A percentile compares a stretch with the other conserved stretches of the same genome.
phyloP scores from a whole-genome alignment of 2,113 vertebrate genomes.

The Verasper variegatus region DNA sequence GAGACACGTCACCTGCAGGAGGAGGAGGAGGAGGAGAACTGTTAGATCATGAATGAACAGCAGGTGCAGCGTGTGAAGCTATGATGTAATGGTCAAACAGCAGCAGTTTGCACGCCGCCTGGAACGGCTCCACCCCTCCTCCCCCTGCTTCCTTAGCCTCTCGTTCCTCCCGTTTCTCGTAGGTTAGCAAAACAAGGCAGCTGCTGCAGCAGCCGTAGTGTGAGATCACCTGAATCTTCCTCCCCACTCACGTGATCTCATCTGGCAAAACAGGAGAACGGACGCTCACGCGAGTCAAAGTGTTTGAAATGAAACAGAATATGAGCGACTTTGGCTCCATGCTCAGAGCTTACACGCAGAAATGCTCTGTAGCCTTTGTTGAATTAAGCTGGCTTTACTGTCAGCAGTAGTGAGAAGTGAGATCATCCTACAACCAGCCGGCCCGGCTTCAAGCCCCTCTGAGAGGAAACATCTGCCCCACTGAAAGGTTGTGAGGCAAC shows the following conservation, averaged over 20 bases:
- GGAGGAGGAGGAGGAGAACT: conserved; percentile 44
- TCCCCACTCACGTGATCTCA: neutral
- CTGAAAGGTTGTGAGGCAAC: conserved; percentile 57
- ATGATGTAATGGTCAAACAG: conserved; percentile 82
- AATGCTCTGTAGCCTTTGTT: conserved; percentile 39
- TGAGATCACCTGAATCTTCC: conserved; percentile 47
- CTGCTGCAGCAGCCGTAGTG: conserved; percentile 42
- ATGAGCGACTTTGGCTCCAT: conserved; percentile 2
- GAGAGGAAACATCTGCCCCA: conserved; percentile 66
- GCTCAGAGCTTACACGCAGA: conserved; percentile 37
- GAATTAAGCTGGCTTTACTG: conserved; percentile 62
- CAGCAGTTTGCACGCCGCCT: conserved; percentile 70
- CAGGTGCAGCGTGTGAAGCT: conserved; percentile 75
- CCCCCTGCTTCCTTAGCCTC: conserved; percentile 61
- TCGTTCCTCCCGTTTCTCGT: conserved; percentile 59
- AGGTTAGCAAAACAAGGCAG: conserved; percentile 58
- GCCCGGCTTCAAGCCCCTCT: conserved; percentile 50
- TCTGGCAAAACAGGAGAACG: neutral
- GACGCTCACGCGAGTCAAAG: neutral
- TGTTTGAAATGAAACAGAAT: conserved; percentile 11
- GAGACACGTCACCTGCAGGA: conserved; percentile 96
- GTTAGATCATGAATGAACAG: conserved; percentile 77
- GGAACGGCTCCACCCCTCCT: conserved; percentile 70
- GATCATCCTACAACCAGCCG: conserved; percentile 65
- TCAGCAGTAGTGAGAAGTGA: conserved; percentile 62